Base-by-base conservation (phyloP, 1,140 invertebrate genomes). In the Holotrichia oblita region DNA sequence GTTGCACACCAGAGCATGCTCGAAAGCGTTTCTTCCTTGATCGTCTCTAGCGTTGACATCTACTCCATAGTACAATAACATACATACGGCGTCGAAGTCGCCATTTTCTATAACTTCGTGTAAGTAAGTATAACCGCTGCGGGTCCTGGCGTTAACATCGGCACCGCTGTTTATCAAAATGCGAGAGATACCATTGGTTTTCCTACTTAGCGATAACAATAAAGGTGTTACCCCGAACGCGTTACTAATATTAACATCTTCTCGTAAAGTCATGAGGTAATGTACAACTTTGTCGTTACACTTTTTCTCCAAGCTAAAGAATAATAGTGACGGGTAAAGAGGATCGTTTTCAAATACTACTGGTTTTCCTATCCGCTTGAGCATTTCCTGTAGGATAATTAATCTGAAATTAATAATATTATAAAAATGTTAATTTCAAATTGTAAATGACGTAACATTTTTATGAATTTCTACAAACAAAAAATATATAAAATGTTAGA, bases 21-120 rank as follows among this genome's bases (percentile, higher is more conserved):
- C 41, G 20, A 77, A 77, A n/a, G 77, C 44, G 9, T 6, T 77
- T 41, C 40, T 27, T 20, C 64, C 12, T 14, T n/a, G 7, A 6
- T 12, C 12, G 69, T 64, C 22, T 3, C 12, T 12, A 9, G 17
- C 40, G 20, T 20, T 24, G n/a, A 72, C 61, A 72, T 69, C 59
- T 22, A 59, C 61, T 2, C 41, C 41, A 41, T 77, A 77, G 72
- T 42, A 72, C 9, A 77, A 20, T 17, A 77, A 24, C 61, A 44
- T 72, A 41, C 64, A 72, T 20, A 77, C 64, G 14, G 9, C 9
- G 10, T 69, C 77, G 41, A 72, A 20, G 72, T 77, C 34, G 6
- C 22, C 22, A 40, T 40, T 14, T 17, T 10, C 0, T 40, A 69
- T 41, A 17, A 40, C 77, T 14, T 69, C 40, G n/a, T 77, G 77